Evolutionary conservation across 2,797 vertebrate species (phyloP).

Genomic region (Helicolenus hilgendorfi): DNA sequence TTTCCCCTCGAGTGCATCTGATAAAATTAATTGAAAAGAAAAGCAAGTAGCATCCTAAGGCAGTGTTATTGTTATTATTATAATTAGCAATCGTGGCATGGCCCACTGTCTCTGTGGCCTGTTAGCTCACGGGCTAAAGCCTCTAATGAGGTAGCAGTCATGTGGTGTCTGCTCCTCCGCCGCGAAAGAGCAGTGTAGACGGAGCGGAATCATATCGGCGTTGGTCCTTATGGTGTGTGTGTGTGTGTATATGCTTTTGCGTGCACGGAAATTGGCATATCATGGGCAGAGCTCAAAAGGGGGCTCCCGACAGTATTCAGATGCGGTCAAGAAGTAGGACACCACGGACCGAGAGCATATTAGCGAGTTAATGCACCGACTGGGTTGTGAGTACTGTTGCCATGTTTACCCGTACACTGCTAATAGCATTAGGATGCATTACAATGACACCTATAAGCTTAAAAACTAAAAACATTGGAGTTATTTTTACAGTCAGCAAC

Average conservation of each 20-base stretch:
- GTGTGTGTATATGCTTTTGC: slow-evolving; percentile 21
- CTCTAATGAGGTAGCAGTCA: slow-evolving; percentile 89
- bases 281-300: slow-evolving; percentile 51
- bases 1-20: slow-evolving; percentile 79
- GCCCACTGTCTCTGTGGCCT: slow-evolving; percentile 85
- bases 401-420: slow-evolving; percentile 10
- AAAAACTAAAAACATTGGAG: neutral
- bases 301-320: slow-evolving; percentile 56
- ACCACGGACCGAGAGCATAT: slow-evolving; percentile 37
- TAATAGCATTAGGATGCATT: slow-evolving; percentile 27
- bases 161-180: slow-evolving; percentile 82
- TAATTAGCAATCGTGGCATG: slow-evolving; percentile 86
- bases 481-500: slow-evolving; percentile 27
- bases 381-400: slow-evolving; percentile 17
- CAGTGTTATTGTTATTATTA: slow-evolving; percentile 89
- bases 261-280: slow-evolving; percentile 63
- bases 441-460: slow-evolving; percentile 13
- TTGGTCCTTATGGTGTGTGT: slow-evolving; percentile 2
- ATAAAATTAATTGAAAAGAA: slow-evolving; percentile 91
- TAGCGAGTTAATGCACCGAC: slow-evolving; percentile 49
- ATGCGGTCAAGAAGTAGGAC: slow-evolving; percentile 67
- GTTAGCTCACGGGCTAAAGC: slow-evolving; percentile 86
- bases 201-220: slow-evolving; percentile 70
- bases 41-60: slow-evolving; percentile 87
- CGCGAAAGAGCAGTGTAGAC: slow-evolving; percentile 78